These are phyloP conservation scores for Morone chrysops DNA, from an alignment of 2,113 vertebrate species.

Conservation along the genomic window DNA sequence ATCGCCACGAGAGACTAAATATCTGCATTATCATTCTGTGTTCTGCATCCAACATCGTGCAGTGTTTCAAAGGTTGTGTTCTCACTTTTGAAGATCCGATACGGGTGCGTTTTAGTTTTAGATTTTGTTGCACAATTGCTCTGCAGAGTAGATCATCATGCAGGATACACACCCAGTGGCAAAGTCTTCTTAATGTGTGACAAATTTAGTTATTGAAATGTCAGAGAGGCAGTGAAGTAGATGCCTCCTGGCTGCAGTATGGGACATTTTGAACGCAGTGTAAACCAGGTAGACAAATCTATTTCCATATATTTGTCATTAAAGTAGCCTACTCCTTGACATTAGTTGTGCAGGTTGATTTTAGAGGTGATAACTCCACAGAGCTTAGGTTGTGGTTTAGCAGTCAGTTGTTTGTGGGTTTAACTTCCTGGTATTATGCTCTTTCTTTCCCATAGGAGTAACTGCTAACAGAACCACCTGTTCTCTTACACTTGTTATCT, in stretches of 20 bases:
- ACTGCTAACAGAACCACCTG: conserved; percentile 67
- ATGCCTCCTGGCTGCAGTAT: background rate
- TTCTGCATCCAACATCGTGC: background rate
- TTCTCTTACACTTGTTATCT: conserved; percentile 30
- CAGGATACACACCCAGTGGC: background rate
- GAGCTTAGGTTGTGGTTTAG: background rate
- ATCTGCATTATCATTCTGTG: conserved; percentile 5
- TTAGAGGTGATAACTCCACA: background rate
- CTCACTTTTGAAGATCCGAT: background rate
- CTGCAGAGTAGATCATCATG: background rate
- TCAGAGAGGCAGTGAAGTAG: background rate
- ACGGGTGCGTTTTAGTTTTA: background rate
- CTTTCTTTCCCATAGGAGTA: conserved; percentile 35
- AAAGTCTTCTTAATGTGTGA: background rate
- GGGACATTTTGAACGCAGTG: background rate
- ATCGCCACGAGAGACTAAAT: background rate
- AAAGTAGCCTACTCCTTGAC: background rate
- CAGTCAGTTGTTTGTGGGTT: conserved; percentile 57
- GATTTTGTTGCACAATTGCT: background rate
- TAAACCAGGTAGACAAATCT: background rate
- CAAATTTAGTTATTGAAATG: background rate
- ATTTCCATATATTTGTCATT: background rate
- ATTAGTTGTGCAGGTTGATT: background rate
- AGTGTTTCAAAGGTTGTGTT: background rate
- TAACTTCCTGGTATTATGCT: conserved; percentile 47